Conservation (phyloP, 2,888 invertebrate genomes). For the Tridacna crocea region DNA sequence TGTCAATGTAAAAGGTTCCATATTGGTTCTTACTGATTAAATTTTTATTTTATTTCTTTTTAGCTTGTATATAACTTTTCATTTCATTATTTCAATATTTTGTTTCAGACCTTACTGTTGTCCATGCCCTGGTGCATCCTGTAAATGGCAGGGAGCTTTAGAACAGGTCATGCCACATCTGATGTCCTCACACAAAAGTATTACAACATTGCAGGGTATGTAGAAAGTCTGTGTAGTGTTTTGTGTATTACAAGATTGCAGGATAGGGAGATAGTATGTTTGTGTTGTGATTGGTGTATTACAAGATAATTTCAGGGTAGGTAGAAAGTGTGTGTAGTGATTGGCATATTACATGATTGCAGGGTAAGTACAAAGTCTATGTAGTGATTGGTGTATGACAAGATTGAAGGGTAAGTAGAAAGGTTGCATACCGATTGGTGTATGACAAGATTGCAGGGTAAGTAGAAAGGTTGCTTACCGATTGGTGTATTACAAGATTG, state of each 20-base stretch:
- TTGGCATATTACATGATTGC: neutral
- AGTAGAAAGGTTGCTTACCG: neutral
- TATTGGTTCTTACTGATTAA: too few relatives aligned
- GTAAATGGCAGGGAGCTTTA: constrained; percentile 99
- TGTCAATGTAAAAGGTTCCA: too few relatives aligned
- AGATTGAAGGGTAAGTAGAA: too few relatives aligned
- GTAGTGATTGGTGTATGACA: too few relatives aligned
- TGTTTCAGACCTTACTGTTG: constrained; percentile 94
- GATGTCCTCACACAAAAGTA: constrained; percentile 95
- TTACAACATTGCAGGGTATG: constrained; percentile 96
- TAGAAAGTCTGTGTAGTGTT: neutral
- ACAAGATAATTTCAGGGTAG: constrained; percentile 88
- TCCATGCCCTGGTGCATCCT: constrained; percentile 99
- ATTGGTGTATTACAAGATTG: neutral
- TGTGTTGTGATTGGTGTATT: neutral
- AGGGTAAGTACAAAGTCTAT: neutral
- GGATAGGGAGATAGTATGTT: constrained; percentile 86
- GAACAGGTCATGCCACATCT: constrained; percentile 99
- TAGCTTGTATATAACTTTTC: too few relatives aligned
- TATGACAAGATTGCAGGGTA: constrained; percentile 85
- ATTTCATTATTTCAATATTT: too few relatives aligned
- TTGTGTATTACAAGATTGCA: constrained; percentile 85
- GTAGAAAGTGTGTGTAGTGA: neutral
- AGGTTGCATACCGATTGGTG: too few relatives aligned
- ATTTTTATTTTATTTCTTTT: too few relatives aligned